These are phyloP conservation scores for Ptycholaimellus sp. DNA, from an alignment of 2,888 invertebrate genomes.

Conservation along the genomic window DNA sequence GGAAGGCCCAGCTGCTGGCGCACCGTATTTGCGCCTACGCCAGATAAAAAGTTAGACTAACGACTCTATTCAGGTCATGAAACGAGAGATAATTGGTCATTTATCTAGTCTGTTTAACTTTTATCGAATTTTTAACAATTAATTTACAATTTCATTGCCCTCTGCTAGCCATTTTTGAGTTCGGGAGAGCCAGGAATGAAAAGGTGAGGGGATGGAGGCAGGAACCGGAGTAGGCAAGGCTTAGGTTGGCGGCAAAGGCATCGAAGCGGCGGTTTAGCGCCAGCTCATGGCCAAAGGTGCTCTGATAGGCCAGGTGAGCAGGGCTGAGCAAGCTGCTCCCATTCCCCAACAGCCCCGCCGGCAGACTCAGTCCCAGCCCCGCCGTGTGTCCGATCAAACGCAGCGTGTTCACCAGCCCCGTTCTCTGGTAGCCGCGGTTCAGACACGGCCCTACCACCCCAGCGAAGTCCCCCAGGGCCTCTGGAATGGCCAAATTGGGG, in stretches of 20 bases:
- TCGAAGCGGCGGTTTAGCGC: constrained; percentile 23
- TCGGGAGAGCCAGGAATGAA: too few relatives aligned
- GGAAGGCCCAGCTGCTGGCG: constrained; percentile 22
- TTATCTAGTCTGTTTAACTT: too few relatives aligned
- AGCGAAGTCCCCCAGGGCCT: not conserved
- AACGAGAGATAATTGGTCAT: too few relatives aligned
- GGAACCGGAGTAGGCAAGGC: constrained; percentile 21
- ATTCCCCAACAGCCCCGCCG: not conserved
- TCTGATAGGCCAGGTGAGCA: not conserved
- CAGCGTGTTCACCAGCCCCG: not conserved
- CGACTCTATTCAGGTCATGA: too few relatives aligned
- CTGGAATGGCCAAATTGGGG: not conserved
- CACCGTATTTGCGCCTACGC: constrained; percentile 26
- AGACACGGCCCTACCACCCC: not conserved
- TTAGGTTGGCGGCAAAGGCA: constrained; percentile 24
- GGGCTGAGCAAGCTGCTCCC: not conserved
- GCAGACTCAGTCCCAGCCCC: not conserved
- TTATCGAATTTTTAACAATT: too few relatives aligned
- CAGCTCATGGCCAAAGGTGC: constrained; percentile 14
- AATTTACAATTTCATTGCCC: too few relatives aligned
- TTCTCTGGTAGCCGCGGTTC: not conserved
- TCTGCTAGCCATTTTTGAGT: too few relatives aligned
- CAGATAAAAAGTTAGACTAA: too few relatives aligned
- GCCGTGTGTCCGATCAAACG: not conserved
- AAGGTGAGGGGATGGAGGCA: too few relatives aligned